A percentile compares a stretch with the other conserved stretches of the same genome.
These are phyloP conservation scores for Coregonus suidteri DNA, from an alignment of 2,797 vertebrate species.

Conservation along the genomic window DNA sequence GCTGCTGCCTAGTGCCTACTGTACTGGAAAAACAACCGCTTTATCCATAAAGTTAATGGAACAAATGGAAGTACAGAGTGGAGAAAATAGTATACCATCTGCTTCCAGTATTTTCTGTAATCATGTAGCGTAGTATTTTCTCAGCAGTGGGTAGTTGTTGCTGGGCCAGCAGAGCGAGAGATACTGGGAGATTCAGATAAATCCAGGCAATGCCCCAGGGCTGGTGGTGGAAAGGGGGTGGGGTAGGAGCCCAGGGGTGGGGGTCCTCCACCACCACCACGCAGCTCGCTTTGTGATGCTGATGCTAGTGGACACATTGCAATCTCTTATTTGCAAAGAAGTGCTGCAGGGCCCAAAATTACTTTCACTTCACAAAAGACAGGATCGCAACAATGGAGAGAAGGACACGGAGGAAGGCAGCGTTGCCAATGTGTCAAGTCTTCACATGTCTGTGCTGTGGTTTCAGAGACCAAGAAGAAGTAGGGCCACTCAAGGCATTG, in stretches of 20 bases:
- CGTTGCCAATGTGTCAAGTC: slow-evolving; percentile 56
- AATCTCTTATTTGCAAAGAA: slow-evolving; percentile 51
- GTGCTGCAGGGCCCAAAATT: slow-evolving; percentile 66
- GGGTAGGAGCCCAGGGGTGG: slow-evolving; percentile 43
- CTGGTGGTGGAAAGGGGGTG: slow-evolving; percentile 9
- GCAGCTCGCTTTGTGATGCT: slow-evolving; percentile 61
- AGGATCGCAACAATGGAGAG: slow-evolving; percentile 53
- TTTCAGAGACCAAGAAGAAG: slow-evolving; percentile 49
- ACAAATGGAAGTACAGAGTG: not conserved
- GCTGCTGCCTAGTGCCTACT: not conserved
- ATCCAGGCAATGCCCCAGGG: not conserved
- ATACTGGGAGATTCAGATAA: not conserved
- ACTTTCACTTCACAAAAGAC: slow-evolving; percentile 70
- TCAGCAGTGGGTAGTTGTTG: not conserved
- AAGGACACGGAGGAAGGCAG: slow-evolving; percentile 50
- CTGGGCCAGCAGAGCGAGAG: not conserved
- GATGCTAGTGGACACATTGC: slow-evolving; percentile 68
- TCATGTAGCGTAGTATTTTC: not conserved
- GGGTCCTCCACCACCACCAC: slow-evolving; percentile 33
- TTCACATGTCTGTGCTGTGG: slow-evolving; percentile 56
- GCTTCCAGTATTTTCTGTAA: not conserved
- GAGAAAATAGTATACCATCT: not conserved
- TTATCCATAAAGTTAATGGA: too few species aligned
- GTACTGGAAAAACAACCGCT: not conserved
- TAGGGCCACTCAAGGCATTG: slow-evolving; percentile 42